Evolutionary conservation across 2,888 invertebrate genomes (phyloP).

Genomic region (Monopis laevigella): DNA sequence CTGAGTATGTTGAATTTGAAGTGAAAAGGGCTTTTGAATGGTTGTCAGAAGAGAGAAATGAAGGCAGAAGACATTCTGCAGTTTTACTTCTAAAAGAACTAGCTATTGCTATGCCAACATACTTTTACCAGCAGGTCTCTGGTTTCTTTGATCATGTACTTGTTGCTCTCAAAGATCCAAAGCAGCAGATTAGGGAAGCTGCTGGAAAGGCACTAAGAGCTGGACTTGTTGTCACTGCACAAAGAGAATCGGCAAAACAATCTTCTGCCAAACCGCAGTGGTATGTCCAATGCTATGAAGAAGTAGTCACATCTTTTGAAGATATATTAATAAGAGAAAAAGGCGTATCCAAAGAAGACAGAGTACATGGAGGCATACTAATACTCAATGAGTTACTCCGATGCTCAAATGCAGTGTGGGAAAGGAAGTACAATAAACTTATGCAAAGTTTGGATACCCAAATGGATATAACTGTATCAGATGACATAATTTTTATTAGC

Average conservation of each 20-base stretch:
- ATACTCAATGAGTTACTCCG: slow-evolving; percentile 94
- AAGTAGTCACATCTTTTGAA: slow-evolving; percentile 84
- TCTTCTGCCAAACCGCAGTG: slow-evolving; percentile 87
- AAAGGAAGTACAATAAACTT: slow-evolving; percentile 78
- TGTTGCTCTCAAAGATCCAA: slow-evolving; percentile 90
- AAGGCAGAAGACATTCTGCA: slow-evolving; percentile 91
- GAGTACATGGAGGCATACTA: slow-evolving; percentile 90
- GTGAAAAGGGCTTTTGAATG: slow-evolving; percentile 96
- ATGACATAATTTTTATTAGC: slow-evolving; percentile 68
- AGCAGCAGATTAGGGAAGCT: slow-evolving; percentile 89
- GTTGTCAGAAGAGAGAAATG: slow-evolving; percentile 90
- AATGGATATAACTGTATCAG: slow-evolving; percentile 51
- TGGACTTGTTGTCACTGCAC: slow-evolving; percentile 93
- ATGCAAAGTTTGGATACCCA: slow-evolving; percentile 68
- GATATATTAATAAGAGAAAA: slow-evolving; percentile 73
- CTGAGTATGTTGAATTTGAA: slow-evolving; percentile 98
- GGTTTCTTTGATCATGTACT: slow-evolving; percentile 95
- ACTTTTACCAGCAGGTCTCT: slow-evolving; percentile 95
- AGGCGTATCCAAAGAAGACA: slow-evolving; percentile 86
- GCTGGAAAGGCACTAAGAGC: slow-evolving; percentile 95
- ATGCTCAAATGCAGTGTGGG: slow-evolving; percentile 90
- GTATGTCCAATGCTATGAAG: slow-evolving; percentile 94
- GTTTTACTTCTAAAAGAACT: slow-evolving; percentile 92
- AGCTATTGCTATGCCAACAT: slow-evolving; percentile 95
- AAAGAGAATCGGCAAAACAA: slow-evolving; percentile 94